A percentile compares a stretch with the other conserved stretches of the same genome.
phyloP scores from a whole-genome alignment of 2,113 vertebrate genomes.

The Sisor rabdophorus region DNA sequence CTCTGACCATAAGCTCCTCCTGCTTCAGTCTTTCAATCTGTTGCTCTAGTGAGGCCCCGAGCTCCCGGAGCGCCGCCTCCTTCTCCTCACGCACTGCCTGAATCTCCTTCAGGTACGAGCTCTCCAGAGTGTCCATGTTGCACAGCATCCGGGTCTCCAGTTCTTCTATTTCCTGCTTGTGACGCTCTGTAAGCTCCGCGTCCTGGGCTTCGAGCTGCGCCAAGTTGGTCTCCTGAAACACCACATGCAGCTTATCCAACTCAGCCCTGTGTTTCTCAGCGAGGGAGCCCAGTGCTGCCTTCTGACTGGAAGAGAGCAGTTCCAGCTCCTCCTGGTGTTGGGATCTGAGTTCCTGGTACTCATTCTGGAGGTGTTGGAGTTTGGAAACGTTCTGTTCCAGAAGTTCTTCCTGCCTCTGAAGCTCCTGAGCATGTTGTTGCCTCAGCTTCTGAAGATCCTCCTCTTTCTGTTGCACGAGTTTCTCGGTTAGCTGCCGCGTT shows the following conservation, averaged over 20 bases:
- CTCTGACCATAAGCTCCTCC: conserved; percentile 63
- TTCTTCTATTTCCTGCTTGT: conserved; percentile 71
- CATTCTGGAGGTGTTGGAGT: conserved; percentile 51
- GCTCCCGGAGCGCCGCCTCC: conserved; percentile 61
- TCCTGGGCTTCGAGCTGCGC: conserved; percentile 67
- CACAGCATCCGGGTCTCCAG: conserved; percentile 75
- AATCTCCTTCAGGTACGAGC: conserved; percentile 78
- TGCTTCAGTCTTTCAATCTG: conserved; percentile 58
- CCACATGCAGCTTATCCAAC: conserved; percentile 58
- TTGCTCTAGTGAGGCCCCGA: conserved; percentile 62
- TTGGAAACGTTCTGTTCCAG: conserved; percentile 39
- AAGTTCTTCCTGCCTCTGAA: conserved; percentile 58
- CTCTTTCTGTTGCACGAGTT: conserved; percentile 68
- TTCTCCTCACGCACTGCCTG: conserved; percentile 73
- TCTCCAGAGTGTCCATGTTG: conserved; percentile 81
- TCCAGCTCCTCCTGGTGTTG: conserved; percentile 55
- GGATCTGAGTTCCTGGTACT: conserved; percentile 66
- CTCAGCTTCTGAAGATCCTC: conserved; percentile 65
- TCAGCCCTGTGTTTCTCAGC: conserved; percentile 61
- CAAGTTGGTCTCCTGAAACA: conserved; percentile 60
- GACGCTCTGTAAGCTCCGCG: conserved; percentile 66
- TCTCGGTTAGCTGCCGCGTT: conserved; percentile 63
- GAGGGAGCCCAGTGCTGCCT: conserved; percentile 57
- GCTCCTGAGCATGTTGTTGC: conserved; percentile 59
- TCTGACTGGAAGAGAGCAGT: conserved; percentile 56